These are phyloP conservation scores for Andrena marginata DNA, from an alignment of 2,888 invertebrate species.

Conservation along the genomic window DNA sequence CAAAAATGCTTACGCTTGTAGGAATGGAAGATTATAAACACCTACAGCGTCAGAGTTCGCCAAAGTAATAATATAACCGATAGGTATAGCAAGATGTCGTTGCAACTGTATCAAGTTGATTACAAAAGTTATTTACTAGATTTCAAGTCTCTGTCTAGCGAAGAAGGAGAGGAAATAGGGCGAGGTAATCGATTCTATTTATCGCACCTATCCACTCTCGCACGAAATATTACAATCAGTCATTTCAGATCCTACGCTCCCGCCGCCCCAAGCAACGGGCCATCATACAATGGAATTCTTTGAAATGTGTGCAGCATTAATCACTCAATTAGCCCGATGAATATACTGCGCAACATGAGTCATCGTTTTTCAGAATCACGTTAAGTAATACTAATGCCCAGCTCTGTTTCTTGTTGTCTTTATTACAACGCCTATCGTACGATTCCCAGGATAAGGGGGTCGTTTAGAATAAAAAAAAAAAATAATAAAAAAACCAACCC, in stretches of 20 bases:
- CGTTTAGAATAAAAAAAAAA: slow-evolving; percentile 13
- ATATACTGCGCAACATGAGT: slow-evolving; percentile 31
- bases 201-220: neutral
- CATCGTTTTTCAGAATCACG: slow-evolving; percentile 29
- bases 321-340: slow-evolving; percentile 98
- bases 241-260: slow-evolving; percentile 78
- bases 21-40: slow-evolving; percentile 99
- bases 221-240: neutral
- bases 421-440: slow-evolving; percentile 26
- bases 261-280: slow-evolving; percentile 86
- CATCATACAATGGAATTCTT: slow-evolving; percentile 99
- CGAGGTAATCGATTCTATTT: slow-evolving; percentile 72
- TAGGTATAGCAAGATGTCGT: slow-evolving; percentile 97
- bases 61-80: slow-evolving; percentile 93
- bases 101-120: slow-evolving; percentile 99
- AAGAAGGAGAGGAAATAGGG: slow-evolving; percentile 87
- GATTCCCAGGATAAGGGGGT: slow-evolving; percentile 38
- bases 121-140: slow-evolving; percentile 98
- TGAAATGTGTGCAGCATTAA: slow-evolving; percentile 99
- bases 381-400: slow-evolving; percentile 12
- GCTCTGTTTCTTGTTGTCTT: slow-evolving; percentile 31
- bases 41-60: slow-evolving; percentile 98
- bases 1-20: slow-evolving; percentile 74
- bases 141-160: slow-evolving; percentile 97
- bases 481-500: neutral